Base-by-base conservation (phyloP, 2,888 invertebrate genomes). In the Lithophane ornitopus region DNA sequence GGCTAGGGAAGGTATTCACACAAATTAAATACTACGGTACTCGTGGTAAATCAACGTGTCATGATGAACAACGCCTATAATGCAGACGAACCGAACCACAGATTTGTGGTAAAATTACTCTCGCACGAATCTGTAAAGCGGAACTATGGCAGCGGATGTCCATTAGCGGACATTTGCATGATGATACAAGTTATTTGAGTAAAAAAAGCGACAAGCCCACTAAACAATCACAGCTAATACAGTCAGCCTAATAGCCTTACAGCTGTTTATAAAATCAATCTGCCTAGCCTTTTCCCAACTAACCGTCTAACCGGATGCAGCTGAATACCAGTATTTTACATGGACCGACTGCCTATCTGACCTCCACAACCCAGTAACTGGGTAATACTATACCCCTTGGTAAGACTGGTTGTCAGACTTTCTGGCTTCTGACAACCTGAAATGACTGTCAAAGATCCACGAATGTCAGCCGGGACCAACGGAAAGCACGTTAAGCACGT, bases 21-120 rank as follows among this genome's bases (percentile, higher is more conserved):
- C 16, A 54, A 62, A 39, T 74, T 54, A 46, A 34, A 62, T 49
- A n/a, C 22, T 41, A n/a, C 46, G n/a, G 71, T 28, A 39, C 16
- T 71, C 28, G 39, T 62, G n/a, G 41, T 49, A 80, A 56, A 80
- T 62, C 52, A 34, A 54, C 62, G 54, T 54, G 63, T 34, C 62
- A 76, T 39, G 16, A 12, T 54, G 44, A 46, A 26, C 44, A 76
- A 76, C 62, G 26, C 14, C 34, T 75, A 26, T 54, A n/a, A 75
- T 46, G 44, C 39, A 16, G 54, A 54, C 26, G 26, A 54, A 76
- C 34, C 44, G 54, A 74, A 54, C 44, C 34, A 63, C 44, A 44
- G 44, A 58, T 74, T 73, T 74, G 81, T 73, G 77, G 74, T 65
- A 73, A 73, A 73, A 74, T 58, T 80, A 78, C 56, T 74, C 28